Evolutionary conservation across 2,888 invertebrate species (phyloP), one percentile per base, ranked within the genome.

Genomic region (Yponomeuta plumbellus): DNA sequence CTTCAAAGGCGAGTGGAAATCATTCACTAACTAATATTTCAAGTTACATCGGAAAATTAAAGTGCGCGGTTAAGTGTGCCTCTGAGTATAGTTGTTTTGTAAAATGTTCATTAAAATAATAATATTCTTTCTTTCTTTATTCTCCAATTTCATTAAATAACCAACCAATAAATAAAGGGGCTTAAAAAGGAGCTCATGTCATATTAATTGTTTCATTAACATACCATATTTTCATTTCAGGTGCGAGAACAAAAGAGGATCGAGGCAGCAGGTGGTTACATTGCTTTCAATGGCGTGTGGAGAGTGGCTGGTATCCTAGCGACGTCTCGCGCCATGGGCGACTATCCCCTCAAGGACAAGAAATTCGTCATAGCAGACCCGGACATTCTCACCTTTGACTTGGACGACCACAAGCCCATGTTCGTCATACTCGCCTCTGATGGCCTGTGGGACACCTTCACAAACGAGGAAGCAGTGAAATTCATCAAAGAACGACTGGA

Each of bases 251-350:
- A 95, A 67, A 97, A 95, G 78, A 93, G 98, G 71, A 99, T 99
- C 75, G 96, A 96, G 79, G 97, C 97, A 79, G 98, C 98, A 34
- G 99, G 99, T 64, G 98, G 99, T 21, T 97, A 97, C 79, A 97
- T 99, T 65, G 96, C 97, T 63, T 98, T 98, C 78, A 97, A 98
- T 80, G 98, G 98, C 40, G 98, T 98, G 1, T 98, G 98, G 98
- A 91, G 98, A 73, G 98, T 98, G 5, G 98, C 97, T 66, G 98
- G 98, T 8, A 97, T 98, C 72, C 91, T 98, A 72, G 98, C 98
- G 13, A 98, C 98, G 44, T 98, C 98, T 11, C 92, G 98, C 70
- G 98, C 99, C 1, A 93, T 99, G 76, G 99, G 98, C 21, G 99
- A 99, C 89, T 98, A 97, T 85, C 98, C 98, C 2, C 89, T 99